These are phyloP conservation scores for Gonocerus acuteangulatus DNA, from an alignment of 2,888 invertebrate genomes.

Conservation along the genomic window DNA sequence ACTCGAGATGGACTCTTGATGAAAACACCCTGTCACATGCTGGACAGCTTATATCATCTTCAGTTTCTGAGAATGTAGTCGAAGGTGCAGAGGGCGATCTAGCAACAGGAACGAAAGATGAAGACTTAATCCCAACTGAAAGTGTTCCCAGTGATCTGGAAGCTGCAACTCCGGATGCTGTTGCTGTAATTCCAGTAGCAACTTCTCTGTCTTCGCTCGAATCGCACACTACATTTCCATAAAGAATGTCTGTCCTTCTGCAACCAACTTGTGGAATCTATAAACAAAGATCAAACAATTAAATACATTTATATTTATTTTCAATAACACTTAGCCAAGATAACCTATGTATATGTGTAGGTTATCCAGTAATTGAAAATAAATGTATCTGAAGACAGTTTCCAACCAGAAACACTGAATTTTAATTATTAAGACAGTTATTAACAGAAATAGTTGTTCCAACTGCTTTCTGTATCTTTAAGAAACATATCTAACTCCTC, in stretches of 20 bases:
- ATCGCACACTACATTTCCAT: slow-evolving; percentile 14
- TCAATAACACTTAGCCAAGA: too few species aligned
- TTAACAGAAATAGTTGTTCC: too few species aligned
- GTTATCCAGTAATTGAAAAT: too few species aligned
- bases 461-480: too few species aligned
- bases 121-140: slow-evolving; percentile 12
- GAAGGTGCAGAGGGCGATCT: slow-evolving; percentile 36
- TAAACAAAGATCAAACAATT: too few species aligned
- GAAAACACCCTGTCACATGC: slow-evolving; percentile 40
- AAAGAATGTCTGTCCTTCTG: slow-evolving; percentile 3
- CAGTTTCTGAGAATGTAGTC: slow-evolving; percentile 15
- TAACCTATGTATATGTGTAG: too few species aligned
- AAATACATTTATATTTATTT: too few species aligned
- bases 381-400: too few species aligned
- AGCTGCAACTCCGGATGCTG: slow-evolving; percentile 10
- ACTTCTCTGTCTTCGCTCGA: slow-evolving; percentile 1
- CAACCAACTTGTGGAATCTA: slow-evolving; percentile 9
- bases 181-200: neutral
- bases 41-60: slow-evolving; percentile 40
- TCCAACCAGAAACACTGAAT: too few species aligned
- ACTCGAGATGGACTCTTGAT: slow-evolving; percentile 39
- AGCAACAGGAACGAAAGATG: slow-evolving; percentile 29
- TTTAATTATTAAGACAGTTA: too few species aligned
- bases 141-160: slow-evolving; percentile 9
- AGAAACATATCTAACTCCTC: too few species aligned